Evolutionary conservation across 2,113 vertebrate species (phyloP).

Genomic region (pig (Sus scrofa)): DNA sequence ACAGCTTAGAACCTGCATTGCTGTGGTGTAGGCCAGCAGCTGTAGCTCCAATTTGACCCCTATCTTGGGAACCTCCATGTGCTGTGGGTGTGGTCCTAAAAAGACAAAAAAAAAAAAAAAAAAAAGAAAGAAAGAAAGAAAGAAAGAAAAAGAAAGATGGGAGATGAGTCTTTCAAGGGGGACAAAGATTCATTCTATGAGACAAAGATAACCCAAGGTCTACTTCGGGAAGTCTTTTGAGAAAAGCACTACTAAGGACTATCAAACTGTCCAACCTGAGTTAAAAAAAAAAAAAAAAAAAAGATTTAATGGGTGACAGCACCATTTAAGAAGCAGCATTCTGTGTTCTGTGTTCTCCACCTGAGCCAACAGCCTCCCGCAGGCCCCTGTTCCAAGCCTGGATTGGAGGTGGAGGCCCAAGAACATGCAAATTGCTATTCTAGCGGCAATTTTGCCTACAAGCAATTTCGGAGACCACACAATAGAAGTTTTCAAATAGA

Average conservation of each 20-base stretch:
- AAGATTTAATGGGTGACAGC: background rate
- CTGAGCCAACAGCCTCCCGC: background rate
- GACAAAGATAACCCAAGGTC: background rate
- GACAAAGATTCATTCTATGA: background rate
- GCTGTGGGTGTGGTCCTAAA: too few relatives aligned
- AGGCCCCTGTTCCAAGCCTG: background rate
- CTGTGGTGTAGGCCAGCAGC: too few relatives aligned
- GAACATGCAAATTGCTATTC: constrained; percentile 68
- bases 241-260: background rate
- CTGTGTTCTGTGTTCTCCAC: background rate
- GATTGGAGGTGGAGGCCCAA: background rate
- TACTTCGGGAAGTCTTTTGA: background rate
- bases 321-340: background rate
- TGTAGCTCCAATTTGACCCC: too few relatives aligned
- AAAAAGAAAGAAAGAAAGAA: too few relatives aligned
- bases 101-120: too few relatives aligned
- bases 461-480: constrained; percentile 72
- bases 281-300: background rate
- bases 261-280: background rate
- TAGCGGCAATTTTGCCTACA: constrained; percentile 60
- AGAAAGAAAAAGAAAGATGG: background rate
- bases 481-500: constrained; percentile 75
- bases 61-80: too few relatives aligned
- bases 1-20: too few relatives aligned
- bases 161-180: background rate